Percentiles rank a stretch among this genome's conserved stretches.
Conservation (phyloP, 1,140 invertebrate species). For the Hyposmocoma kahamanoa region DNA sequence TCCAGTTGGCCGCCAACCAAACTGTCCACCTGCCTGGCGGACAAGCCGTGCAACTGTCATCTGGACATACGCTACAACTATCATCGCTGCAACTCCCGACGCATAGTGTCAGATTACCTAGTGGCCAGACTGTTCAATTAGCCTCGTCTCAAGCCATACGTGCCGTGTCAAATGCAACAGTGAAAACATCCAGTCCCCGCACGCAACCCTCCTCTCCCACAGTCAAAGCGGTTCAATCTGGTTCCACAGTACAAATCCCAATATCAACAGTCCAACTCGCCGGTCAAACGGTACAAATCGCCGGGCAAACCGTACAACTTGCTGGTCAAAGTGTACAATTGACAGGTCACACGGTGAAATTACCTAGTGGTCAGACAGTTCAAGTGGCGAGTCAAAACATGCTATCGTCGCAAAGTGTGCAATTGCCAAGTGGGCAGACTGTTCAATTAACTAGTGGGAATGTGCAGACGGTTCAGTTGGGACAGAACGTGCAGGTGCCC, state of each 20-base stretch:
- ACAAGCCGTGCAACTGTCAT: constrained; percentile 41
- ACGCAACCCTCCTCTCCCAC: constrained; percentile 22
- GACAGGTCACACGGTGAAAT: constrained; percentile 55
- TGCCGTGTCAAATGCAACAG: constrained; percentile 26
- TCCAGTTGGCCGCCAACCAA: constrained; percentile 43
- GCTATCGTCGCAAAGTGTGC: constrained; percentile 47
- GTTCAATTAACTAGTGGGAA: constrained; percentile 50
- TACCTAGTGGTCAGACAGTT: constrained; percentile 59
- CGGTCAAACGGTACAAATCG: constrained; percentile 54
- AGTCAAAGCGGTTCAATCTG: constrained; percentile 28
- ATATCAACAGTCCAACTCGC: constrained; percentile 51
- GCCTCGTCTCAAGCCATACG: constrained; percentile 38
- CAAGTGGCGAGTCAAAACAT: constrained; percentile 59
- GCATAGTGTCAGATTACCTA: constrained; percentile 48
- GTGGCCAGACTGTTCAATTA: constrained; percentile 55
- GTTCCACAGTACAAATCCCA: constrained; percentile 42
- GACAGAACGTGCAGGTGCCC: constrained; percentile 41
- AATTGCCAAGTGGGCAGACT: constrained; percentile 51
- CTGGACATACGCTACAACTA: constrained; percentile 45
- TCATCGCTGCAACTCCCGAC: constrained; percentile 44
- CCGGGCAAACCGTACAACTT: constrained; percentile 48
- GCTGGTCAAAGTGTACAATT: constrained; percentile 55
- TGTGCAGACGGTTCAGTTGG: constrained; percentile 50
- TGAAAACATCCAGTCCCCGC: constrained; percentile 28
- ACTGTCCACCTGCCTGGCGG: constrained; percentile 45